Conservation (phyloP, 1,140 invertebrate species). For the Wasmannia auropunctata region DNA sequence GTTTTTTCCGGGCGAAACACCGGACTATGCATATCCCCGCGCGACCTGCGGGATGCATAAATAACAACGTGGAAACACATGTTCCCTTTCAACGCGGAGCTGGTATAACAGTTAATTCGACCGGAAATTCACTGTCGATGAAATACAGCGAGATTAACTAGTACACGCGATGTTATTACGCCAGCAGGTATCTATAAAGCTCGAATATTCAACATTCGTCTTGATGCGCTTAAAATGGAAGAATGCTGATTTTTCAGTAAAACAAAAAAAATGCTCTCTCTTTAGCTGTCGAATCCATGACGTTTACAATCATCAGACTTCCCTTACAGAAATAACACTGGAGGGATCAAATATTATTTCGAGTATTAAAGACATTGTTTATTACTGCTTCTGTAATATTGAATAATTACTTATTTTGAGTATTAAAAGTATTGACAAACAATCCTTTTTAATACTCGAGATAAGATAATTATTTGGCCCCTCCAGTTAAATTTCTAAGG, state of each 20-base stretch:
- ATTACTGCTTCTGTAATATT: too few relatives aligned
- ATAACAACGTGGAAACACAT: conserved; percentile 31
- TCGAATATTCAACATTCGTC: not conserved
- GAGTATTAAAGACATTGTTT: too few relatives aligned
- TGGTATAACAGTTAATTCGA: not conserved
- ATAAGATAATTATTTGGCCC: too few relatives aligned
- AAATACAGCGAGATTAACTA: conserved; percentile 16
- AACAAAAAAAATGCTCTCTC: not conserved
- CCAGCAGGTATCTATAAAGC: not conserved
- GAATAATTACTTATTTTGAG: too few relatives aligned
- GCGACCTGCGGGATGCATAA: conserved; percentile 19
- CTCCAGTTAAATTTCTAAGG: too few relatives aligned
- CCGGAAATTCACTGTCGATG: conserved; percentile 16
- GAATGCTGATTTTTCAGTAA: not conserved
- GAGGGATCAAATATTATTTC: too few relatives aligned
- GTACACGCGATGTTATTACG: not conserved
- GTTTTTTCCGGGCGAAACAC: not conserved
- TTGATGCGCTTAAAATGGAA: not conserved
- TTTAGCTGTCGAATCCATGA: not conserved
- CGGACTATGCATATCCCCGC: not conserved
- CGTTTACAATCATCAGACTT: not conserved
- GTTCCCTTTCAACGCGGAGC: conserved; percentile 7
- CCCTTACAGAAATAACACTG: too few relatives aligned
- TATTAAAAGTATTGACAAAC: too few relatives aligned
- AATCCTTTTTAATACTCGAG: too few relatives aligned